phyloP scores from a whole-genome alignment of 2,797 vertebrate species.

The Hephaestus fuliginosus region DNA sequence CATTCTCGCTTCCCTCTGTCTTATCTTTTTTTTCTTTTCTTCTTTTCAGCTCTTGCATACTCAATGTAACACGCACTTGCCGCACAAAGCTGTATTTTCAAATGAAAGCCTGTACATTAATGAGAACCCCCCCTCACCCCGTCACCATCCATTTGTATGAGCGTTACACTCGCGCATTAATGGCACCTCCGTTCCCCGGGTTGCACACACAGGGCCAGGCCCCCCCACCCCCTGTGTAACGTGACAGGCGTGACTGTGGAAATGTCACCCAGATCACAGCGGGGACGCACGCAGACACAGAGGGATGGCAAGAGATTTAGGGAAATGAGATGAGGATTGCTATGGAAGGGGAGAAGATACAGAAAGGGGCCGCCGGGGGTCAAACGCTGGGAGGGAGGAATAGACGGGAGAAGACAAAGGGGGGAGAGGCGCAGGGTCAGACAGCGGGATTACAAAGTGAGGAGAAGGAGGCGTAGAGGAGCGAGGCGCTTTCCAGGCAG shows the following conservation, averaged over 20 bases:
- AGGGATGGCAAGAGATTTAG: slow-evolving; percentile 66
- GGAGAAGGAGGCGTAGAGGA: slow-evolving; percentile 9
- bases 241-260: slow-evolving; percentile 80
- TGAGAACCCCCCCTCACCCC: slow-evolving; percentile 34
- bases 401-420: slow-evolving; percentile 4
- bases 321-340: slow-evolving; percentile 55
- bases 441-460: slow-evolving; percentile 49
- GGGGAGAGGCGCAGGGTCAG: slow-evolving; percentile 48
- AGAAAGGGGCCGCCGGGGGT: slow-evolving; percentile 37
- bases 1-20: slow-evolving; percentile 48
- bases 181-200: slow-evolving; percentile 38
- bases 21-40: slow-evolving; percentile 29
- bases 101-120: slow-evolving; percentile 67
- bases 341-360: slow-evolving; percentile 12
- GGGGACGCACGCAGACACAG: slow-evolving; percentile 28
- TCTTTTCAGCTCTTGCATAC: slow-evolving; percentile 47
- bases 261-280: slow-evolving; percentile 82
- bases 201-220: slow-evolving; percentile 38
- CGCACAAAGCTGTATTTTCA: slow-evolving; percentile 41
- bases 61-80: slow-evolving; percentile 40
- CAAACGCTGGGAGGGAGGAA: neutral
- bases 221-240: slow-evolving; percentile 31
- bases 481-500: slow-evolving; percentile 21
- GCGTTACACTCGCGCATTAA: slow-evolving; percentile 59
- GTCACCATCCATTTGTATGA: slow-evolving; percentile 35